Evolutionary conservation across 2,113 vertebrate species (phyloP), one percentile per base, ranked within the genome.

Genomic region (Colinus virginianus): DNA sequence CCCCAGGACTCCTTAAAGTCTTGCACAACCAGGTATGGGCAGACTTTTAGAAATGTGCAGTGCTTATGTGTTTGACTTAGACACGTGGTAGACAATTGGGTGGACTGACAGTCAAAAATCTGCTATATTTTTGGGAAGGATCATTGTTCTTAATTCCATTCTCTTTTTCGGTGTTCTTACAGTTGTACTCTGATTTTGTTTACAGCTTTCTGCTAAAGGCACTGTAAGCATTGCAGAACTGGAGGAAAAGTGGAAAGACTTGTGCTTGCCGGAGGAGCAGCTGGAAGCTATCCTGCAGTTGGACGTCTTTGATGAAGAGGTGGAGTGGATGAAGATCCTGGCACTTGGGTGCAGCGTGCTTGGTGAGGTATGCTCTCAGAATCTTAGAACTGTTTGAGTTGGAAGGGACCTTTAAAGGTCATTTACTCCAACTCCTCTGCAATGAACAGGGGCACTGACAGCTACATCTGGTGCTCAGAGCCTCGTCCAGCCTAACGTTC

Each of bases 321-420:
- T 99, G 3, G 92, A 98, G 55, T 99, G 98, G 98, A 97, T 99
- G 91, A 98, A 98, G 43, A 97, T 99, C 88, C 97, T 99, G 63
- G 98, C 98, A 0, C 97, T 99, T 53, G 98, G 98, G 53, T 99
- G 99, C 88, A 99, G 98, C 11, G 4, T 97, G 64, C 97, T 99
- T 0, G 98, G 98, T 69, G 96, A 94, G 98, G 99, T 99, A 96
- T 0, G 98, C 98, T 74, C 61, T 26, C 49, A 70, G 34, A 53
- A 28, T 53, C 51, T 28, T 53, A 53, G 51, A 53, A 53, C 15
- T 53, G 51, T 53, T 28, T 28, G 26, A 53, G 51, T 30, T 53
- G 26, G 51, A 30, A 53, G 51, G 51, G 26, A 30, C 51, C 51
- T 53, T 53, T 53, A 26, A 17, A 53, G 51, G 28, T 53, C 26